Conservation (phyloP, 2,797 vertebrate species). For the Sylvia borin region DNA sequence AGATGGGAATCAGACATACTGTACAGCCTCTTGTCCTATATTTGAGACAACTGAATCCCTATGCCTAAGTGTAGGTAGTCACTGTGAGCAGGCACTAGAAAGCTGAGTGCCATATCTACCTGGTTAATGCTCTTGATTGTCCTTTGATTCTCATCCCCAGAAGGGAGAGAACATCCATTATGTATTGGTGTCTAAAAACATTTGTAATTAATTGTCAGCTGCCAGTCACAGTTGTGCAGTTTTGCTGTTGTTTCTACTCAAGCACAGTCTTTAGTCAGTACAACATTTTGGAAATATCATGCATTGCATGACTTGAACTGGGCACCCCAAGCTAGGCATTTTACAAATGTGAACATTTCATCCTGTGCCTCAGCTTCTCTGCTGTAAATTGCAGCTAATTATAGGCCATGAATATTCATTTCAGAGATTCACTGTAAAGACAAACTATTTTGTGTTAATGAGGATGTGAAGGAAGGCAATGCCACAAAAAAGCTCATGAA, state of each 20-base stretch:
- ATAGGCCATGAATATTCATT: not conserved
- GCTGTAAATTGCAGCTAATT: not conserved
- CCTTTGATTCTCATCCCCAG: not conserved
- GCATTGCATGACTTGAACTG: not conserved
- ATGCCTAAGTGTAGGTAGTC: not conserved
- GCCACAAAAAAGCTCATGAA: not conserved
- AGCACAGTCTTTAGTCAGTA: not conserved
- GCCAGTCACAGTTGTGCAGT: not conserved
- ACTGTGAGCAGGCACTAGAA: not conserved
- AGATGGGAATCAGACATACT: not conserved
- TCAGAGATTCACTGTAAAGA: not conserved
- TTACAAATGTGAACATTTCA: not conserved
- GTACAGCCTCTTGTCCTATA: fast-evolving
- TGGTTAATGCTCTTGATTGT: not conserved
- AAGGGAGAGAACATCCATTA: not conserved
- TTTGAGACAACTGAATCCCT: not conserved
- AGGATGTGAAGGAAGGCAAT: not conserved
- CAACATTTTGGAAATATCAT: not conserved
- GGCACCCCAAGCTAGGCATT: not conserved
- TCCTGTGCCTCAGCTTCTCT: not conserved
- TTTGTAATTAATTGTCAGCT: not conserved
- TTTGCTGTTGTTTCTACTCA: not conserved
- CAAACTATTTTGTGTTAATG: not conserved
- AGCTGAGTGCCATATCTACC: not conserved
- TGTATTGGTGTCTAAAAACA: not conserved